Conservation (phyloP, 2,797 vertebrate species). For the Pipistrellus pygmaeus region DNA sequence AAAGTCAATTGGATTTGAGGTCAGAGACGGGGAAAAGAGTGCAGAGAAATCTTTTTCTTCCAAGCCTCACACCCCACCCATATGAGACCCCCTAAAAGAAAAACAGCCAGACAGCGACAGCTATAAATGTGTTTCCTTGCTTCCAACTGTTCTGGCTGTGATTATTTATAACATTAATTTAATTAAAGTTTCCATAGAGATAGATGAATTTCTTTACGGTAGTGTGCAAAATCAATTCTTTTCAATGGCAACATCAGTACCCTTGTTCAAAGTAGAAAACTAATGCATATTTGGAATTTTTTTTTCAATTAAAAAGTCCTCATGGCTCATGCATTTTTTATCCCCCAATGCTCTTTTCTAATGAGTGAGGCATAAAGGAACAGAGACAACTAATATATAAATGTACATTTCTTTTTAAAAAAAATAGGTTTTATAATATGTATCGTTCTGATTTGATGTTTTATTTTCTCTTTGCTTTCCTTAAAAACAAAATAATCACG, state of each 20-base stretch:
- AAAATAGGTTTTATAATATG: conserved; percentile 62
- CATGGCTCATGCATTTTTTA: conserved; percentile 82
- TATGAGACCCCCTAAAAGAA: neutral
- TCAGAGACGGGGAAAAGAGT: neutral
- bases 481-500: conserved; percentile 68
- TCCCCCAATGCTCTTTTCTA: conserved; percentile 72
- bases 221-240: conserved; percentile 61
- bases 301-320: conserved; percentile 82
- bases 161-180: conserved; percentile 79
- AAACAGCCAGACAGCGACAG: conserved; percentile 35
- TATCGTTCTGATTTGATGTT: conserved; percentile 76
- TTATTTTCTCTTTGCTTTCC: conserved; percentile 64
- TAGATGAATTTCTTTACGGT: conserved; percentile 68
- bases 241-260: conserved; percentile 69
- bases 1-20: conserved; percentile 35
- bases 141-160: conserved; percentile 34
- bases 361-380: conserved; percentile 76
- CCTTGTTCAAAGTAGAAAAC: conserved; percentile 75
- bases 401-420: conserved; percentile 21
- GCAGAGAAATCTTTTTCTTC: neutral
- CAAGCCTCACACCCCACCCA: neutral
- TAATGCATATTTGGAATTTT: conserved; percentile 67
- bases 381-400: conserved; percentile 59
- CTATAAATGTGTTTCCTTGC: conserved; percentile 58
- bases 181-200: conserved; percentile 75